Percentiles rank a stretch among this genome's conserved stretches.
Conservation (phyloP, 2,888 invertebrate genomes). For the Agrochola lychnidis region DNA sequence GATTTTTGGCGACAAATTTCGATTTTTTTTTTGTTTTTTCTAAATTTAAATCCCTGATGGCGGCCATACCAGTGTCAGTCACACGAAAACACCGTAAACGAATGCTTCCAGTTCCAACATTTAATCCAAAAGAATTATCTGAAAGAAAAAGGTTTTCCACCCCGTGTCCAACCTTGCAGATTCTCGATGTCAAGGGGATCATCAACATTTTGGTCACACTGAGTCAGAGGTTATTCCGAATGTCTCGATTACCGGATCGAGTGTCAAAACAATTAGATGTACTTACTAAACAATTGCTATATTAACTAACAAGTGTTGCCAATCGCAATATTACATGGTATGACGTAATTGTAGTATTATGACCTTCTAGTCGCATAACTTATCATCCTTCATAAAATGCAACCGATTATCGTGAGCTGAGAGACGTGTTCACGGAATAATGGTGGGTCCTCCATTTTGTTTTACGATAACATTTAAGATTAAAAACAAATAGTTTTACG, state of each 20-base stretch:
- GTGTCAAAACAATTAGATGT: constrained; percentile 44
- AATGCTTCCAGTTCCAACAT: not conserved
- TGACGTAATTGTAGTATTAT: constrained; percentile 51
- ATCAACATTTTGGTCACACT: constrained; percentile 14
- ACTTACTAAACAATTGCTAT: constrained; percentile 21
- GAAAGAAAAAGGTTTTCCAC: constrained; percentile 10
- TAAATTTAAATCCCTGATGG: no score
- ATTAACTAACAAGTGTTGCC: constrained; percentile 46
- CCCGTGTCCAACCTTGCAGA: not conserved
- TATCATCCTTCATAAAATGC: constrained; percentile 58
- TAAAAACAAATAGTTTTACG: not conserved
- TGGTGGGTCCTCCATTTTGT: constrained; percentile 52
- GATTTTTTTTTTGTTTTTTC: no score
- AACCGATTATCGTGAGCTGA: constrained; percentile 45
- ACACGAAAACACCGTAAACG: constrained; percentile 7
- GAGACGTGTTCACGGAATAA: constrained; percentile 40
- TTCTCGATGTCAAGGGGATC: not conserved
- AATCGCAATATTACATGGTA: constrained; percentile 36
- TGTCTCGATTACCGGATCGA: constrained; percentile 8
- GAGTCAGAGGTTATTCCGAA: constrained; percentile 8
- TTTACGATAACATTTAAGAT: constrained; percentile 65
- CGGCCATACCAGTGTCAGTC: no score
- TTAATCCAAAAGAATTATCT: not conserved
- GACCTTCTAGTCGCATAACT: constrained; percentile 58
- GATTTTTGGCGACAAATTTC: no score